These are phyloP conservation scores for Timandra comae DNA, from an alignment of 2,888 invertebrate genomes.

Conservation along the genomic window DNA sequence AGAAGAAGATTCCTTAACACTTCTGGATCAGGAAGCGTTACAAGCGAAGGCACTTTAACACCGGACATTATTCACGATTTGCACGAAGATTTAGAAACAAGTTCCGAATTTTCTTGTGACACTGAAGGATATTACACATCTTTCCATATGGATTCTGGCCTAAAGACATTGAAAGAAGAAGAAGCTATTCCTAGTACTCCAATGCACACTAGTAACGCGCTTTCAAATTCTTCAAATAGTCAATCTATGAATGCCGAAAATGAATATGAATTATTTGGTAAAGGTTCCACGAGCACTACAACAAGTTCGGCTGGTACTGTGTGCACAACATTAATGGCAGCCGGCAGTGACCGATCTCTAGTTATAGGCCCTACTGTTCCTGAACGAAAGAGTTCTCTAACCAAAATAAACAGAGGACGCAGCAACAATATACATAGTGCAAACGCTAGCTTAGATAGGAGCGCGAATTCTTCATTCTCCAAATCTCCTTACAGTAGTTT, in stretches of 20 bases:
- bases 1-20: slow-evolving; percentile 81
- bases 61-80: slow-evolving; percentile 88
- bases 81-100: slow-evolving; percentile 90
- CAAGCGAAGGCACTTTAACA: slow-evolving; percentile 89
- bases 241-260: slow-evolving; percentile 87
- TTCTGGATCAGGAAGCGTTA: slow-evolving; percentile 88
- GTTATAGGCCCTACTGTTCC: slow-evolving; percentile 86
- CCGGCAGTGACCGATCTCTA: slow-evolving; percentile 79
- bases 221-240: slow-evolving; percentile 82
- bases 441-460: slow-evolving; percentile 76
- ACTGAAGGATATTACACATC: slow-evolving; percentile 99
- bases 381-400: slow-evolving; percentile 86
- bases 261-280: slow-evolving; percentile 93
- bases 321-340: slow-evolving; percentile 87
- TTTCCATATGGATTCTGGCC: slow-evolving; percentile 96
- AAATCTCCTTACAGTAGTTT: slow-evolving; percentile 62
- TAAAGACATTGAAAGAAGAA: slow-evolving; percentile 89
- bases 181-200: slow-evolving; percentile 80
- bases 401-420: slow-evolving; percentile 76
- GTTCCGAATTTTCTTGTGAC: slow-evolving; percentile 95
- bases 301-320: slow-evolving; percentile 94
- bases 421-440: slow-evolving; percentile 66
- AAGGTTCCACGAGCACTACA: slow-evolving; percentile 93
- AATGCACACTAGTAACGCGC: slow-evolving; percentile 81
- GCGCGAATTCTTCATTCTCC: slow-evolving; percentile 55